A percentile compares a stretch with the other conserved stretches of the same genome.
These are phyloP conservation scores for Rhorus exstirpatorius DNA, from an alignment of 2,888 invertebrate species.

Conservation along the genomic window DNA sequence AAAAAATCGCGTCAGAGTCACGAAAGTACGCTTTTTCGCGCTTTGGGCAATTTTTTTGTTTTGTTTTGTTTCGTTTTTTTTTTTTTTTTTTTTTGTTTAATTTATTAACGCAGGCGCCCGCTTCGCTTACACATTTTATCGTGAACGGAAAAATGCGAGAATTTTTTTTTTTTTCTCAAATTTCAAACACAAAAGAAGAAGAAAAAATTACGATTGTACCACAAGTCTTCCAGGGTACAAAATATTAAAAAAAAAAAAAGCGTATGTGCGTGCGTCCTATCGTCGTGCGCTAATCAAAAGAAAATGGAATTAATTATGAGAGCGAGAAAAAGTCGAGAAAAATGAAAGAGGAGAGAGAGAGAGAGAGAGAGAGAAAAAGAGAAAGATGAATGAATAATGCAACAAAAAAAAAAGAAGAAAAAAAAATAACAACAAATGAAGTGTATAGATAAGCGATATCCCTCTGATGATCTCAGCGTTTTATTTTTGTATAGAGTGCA, in stretches of 20 bases:
- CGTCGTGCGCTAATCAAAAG: constrained; percentile 78
- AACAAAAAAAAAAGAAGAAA: constrained; percentile 67
- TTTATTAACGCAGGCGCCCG: constrained; percentile 32
- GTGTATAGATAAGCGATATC: constrained; percentile 79
- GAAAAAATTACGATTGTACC: constrained; percentile 76
- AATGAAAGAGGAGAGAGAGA: constrained; percentile 17
- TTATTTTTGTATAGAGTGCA: constrained; percentile 85
- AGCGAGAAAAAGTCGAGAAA: constrained; percentile 1
- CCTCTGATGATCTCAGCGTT: constrained; percentile 83
- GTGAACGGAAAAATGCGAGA: constrained; percentile 23
- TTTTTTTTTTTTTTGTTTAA: not conserved
- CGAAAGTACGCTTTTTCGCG: constrained; percentile 34
- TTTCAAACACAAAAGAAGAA: constrained; percentile 48
- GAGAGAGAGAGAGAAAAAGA: constrained; percentile 44
- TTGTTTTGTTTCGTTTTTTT: not conserved
- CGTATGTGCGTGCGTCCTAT: constrained; percentile 69
- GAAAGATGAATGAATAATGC: constrained; percentile 36
- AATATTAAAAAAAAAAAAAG: constrained; percentile 57
- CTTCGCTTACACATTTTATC: constrained; percentile 54
- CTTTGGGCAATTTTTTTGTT: constrained; percentile 54
- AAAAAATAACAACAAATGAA: constrained; percentile 71
- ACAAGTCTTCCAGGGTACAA: constrained; percentile 80
- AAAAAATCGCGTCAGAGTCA: constrained; percentile 27
- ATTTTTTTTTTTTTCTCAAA: no score
- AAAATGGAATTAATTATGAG: constrained; percentile 48